Conservation (phyloP, 2,888 invertebrate species). For the Autographa pulchrina region DNA sequence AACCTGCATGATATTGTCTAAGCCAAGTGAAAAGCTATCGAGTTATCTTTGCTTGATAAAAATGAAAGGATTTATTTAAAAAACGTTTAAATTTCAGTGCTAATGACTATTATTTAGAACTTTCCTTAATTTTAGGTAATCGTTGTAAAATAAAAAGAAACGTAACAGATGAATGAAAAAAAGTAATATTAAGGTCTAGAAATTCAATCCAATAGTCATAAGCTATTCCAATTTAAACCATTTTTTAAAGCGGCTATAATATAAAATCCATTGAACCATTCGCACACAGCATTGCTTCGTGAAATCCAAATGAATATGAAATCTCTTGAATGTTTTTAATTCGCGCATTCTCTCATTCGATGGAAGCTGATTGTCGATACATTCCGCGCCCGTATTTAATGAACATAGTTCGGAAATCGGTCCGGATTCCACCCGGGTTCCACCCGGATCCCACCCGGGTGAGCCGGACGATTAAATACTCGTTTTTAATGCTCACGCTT, state of each 20-base stretch:
- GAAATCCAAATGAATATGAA: slow-evolving; percentile 26
- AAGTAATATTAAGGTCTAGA: no score
- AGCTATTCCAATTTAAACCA: not conserved
- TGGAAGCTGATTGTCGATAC: slow-evolving; percentile 25
- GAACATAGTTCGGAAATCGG: slow-evolving; percentile 48
- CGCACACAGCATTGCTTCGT: not conserved
- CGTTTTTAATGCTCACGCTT: slow-evolving; percentile 18
- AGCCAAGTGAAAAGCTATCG: no score
- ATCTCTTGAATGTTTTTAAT: slow-evolving; percentile 26
- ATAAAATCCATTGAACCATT: not conserved
- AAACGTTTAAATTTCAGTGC: no score
- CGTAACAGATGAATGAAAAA: no score
- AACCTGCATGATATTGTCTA: no score
- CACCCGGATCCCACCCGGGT: slow-evolving; percentile 22
- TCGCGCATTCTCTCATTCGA: slow-evolving; percentile 28
- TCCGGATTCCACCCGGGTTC: slow-evolving; percentile 1
- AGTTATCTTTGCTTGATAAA: no score
- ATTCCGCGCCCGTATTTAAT: slow-evolving; percentile 41
- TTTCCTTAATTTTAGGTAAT: no score
- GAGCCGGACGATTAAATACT: slow-evolving; percentile 29
- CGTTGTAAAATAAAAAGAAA: no score
- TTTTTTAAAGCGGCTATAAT: not conserved
- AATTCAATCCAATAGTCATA: not conserved
- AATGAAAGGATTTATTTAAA: no score
- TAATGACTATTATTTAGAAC: no score